phyloP scores from a whole-genome alignment of 2,797 vertebrate genomes.

The Hylomyscus alleni region DNA sequence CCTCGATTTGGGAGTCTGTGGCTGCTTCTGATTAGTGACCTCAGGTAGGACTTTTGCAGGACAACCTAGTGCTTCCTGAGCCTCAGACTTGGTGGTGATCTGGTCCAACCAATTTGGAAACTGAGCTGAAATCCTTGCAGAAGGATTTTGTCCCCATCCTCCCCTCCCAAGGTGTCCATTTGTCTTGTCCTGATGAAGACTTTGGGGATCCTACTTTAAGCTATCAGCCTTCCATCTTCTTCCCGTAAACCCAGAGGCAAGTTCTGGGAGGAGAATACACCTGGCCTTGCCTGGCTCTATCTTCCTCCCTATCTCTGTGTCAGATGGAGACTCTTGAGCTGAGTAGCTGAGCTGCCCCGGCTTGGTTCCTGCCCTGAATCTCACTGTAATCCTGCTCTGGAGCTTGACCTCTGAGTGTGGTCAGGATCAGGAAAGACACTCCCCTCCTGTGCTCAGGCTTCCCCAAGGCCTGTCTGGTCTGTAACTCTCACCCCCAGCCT shows the following conservation, averaged over 20 bases:
- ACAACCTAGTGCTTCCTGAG: background rate
- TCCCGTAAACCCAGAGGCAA: background rate
- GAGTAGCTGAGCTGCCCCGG: background rate
- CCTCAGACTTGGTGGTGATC: background rate
- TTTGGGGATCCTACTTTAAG: background rate
- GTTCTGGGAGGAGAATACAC: background rate
- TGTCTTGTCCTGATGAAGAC: too few species aligned
- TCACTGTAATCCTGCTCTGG: background rate
- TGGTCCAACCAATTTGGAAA: background rate
- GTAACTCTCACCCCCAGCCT: background rate
- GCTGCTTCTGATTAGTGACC: background rate
- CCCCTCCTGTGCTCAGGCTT: background rate
- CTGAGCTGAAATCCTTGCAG: too few species aligned
- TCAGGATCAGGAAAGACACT: too few species aligned
- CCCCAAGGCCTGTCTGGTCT: fast-evolving
- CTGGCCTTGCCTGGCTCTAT: fast-evolving
- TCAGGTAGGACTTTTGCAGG: fast-evolving
- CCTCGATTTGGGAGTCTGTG: background rate
- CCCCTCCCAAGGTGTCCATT: too few species aligned
- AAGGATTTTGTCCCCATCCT: too few species aligned
- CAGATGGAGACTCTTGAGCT: background rate
- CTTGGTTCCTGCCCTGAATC: background rate
- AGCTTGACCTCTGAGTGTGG: background rate
- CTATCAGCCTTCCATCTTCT: too few species aligned
- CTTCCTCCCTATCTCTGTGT: background rate